Conservation (phyloP, 2,113 vertebrate species). For the Neodon shergylaensis region DNA sequence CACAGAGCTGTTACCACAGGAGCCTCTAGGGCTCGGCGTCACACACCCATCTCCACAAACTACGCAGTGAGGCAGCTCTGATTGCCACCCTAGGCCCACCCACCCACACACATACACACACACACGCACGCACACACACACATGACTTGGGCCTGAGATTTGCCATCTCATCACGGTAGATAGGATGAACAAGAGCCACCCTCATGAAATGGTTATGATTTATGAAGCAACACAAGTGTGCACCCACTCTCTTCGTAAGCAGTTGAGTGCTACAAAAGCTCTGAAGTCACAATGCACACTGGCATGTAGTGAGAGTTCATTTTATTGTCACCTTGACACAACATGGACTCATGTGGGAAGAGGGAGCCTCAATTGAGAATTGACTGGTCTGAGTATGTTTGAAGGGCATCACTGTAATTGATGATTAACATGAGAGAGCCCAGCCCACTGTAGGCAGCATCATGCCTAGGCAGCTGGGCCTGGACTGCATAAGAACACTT, state of each 20-base stretch:
- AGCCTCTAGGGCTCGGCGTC: rapidly evolving
- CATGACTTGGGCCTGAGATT: background rate
- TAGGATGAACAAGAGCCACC: too few relatives aligned
- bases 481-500: background rate
- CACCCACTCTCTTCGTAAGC: background rate
- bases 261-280: background rate
- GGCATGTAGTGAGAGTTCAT: background rate
- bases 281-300: background rate
- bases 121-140: rapidly evolving
- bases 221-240: background rate
- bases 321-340: background rate
- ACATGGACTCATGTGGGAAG: background rate
- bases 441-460: background rate
- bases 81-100: background rate
- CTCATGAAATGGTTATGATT: background rate
- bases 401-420: background rate
- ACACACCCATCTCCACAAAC: background rate
- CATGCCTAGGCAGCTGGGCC: background rate
- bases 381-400: background rate
- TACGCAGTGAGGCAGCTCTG: background rate
- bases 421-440: background rate
- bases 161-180: background rate
- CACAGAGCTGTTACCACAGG: too few relatives aligned
- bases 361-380: background rate
- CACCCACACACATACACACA: background rate